Evolutionary conservation across 2,797 vertebrate genomes (phyloP).

Genomic region (Xiphorhynchus erythropygius): DNA sequence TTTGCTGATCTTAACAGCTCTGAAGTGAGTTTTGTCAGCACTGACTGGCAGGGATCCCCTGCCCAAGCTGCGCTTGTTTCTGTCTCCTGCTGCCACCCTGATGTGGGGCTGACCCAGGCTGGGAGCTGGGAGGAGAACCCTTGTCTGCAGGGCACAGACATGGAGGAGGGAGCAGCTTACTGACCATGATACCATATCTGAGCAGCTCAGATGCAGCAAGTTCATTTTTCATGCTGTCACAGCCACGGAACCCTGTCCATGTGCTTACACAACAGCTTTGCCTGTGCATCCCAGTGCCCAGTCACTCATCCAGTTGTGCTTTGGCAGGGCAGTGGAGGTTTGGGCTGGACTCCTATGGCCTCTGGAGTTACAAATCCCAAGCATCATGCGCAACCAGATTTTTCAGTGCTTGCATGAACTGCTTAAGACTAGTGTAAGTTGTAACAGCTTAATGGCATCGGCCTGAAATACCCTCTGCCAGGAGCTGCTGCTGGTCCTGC

Average conservation of each 20-base stretch:
- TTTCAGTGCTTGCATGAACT: not conserved
- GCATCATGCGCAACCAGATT: fast-evolving
- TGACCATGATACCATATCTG: not conserved
- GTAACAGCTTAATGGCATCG: not conserved
- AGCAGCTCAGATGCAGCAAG: slow-evolving; percentile 3
- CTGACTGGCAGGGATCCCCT: not conserved
- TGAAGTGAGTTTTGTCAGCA: not conserved
- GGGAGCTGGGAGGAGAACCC: not conserved
- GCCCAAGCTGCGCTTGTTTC: not conserved
- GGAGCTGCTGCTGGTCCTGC: not conserved
- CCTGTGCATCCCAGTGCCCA: not conserved
- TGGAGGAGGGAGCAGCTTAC: not conserved
- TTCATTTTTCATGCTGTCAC: slow-evolving; percentile 1
- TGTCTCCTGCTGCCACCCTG: not conserved
- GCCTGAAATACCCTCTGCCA: not conserved
- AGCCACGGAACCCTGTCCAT: not conserved
- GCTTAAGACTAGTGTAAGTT: not conserved
- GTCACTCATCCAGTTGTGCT: not conserved
- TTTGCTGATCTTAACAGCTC: not conserved
- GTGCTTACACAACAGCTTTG: not conserved
- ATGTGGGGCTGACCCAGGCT: not conserved
- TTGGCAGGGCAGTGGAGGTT: not conserved
- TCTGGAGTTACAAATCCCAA: not conserved
- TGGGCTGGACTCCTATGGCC: not conserved
- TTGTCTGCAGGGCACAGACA: not conserved